Evolutionary conservation across 2,797 vertebrate species (phyloP).

Genomic region (Nyctalus aviator): DNA sequence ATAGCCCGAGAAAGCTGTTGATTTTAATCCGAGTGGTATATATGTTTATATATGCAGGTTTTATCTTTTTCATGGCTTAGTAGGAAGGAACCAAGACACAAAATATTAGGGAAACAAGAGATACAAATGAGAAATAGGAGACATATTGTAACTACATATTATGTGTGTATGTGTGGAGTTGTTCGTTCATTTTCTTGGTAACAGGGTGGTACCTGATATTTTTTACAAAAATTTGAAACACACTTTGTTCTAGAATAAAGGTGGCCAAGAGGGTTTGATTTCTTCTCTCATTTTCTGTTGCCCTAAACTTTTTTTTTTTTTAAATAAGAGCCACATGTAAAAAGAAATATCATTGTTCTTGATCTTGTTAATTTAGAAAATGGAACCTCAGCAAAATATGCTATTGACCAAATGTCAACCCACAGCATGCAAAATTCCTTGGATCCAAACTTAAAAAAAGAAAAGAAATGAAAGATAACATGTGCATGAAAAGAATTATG

Average conservation of each 20-base stretch:
- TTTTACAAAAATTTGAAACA: constrained; percentile 49
- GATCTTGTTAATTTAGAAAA: constrained; percentile 83
- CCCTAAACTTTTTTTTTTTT: constrained; percentile 22
- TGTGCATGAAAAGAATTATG: constrained; percentile 68
- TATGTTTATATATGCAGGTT: background rate
- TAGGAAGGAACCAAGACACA: background rate
- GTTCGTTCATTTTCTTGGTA: constrained; percentile 43
- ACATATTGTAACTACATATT: background rate
- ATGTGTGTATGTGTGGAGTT: background rate
- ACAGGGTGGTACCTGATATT: constrained; percentile 25
- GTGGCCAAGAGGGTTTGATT: constrained; percentile 25
- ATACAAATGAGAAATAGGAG: background rate
- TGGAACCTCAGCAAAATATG: constrained; percentile 77
- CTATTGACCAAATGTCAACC: constrained; percentile 80
- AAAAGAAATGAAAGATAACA: constrained; percentile 73
- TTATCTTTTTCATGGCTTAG: constrained; percentile 41
- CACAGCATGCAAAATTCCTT: constrained; percentile 75
- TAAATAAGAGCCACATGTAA: constrained; percentile 72
- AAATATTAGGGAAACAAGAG: background rate
- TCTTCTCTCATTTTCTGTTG: background rate
- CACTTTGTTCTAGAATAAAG: constrained; percentile 44
- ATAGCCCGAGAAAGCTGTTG: background rate
- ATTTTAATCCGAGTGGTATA: background rate
- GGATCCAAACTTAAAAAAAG: constrained; percentile 70
- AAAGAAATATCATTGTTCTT: constrained; percentile 80